These are phyloP conservation scores for Adineta ricciae DNA, from an alignment of 2,888 invertebrate genomes.

Conservation along the genomic window DNA sequence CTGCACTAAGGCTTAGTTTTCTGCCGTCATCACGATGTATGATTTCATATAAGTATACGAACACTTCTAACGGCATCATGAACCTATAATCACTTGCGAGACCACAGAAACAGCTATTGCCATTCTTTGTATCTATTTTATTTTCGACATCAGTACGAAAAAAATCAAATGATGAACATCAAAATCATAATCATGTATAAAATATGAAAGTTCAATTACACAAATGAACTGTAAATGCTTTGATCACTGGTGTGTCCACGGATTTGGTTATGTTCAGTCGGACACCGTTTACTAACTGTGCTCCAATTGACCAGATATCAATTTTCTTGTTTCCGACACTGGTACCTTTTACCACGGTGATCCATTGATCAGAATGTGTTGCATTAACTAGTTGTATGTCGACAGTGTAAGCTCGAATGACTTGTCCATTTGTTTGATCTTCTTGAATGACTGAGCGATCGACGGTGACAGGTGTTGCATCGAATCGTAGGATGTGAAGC, in stretches of 20 bases:
- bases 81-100: too few species aligned
- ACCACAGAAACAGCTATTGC: too few species aligned
- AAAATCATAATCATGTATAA: too few species aligned
- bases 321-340: constrained; percentile 2
- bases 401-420: neutral
- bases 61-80: too few species aligned
- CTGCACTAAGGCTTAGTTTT: too few species aligned
- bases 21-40: too few species aligned
- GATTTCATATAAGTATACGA: too few species aligned
- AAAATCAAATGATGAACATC: too few species aligned
- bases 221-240: neutral
- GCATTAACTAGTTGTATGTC: neutral
- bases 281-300: neutral
- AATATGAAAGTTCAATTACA: neutral
- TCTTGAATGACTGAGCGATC: constrained; percentile 1
- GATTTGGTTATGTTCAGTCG: neutral
- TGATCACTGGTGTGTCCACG: neutral
- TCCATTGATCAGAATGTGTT: neutral
- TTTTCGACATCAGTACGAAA: too few species aligned
- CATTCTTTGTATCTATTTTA: too few species aligned
- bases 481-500: neutral
- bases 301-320: neutral
- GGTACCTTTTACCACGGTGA: neutral
- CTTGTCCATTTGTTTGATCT: neutral
- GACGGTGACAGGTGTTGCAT: neutral